These are phyloP conservation scores for Rhodinocichla rosea DNA, from an alignment of 2,113 vertebrate genomes.

Conservation along the genomic window DNA sequence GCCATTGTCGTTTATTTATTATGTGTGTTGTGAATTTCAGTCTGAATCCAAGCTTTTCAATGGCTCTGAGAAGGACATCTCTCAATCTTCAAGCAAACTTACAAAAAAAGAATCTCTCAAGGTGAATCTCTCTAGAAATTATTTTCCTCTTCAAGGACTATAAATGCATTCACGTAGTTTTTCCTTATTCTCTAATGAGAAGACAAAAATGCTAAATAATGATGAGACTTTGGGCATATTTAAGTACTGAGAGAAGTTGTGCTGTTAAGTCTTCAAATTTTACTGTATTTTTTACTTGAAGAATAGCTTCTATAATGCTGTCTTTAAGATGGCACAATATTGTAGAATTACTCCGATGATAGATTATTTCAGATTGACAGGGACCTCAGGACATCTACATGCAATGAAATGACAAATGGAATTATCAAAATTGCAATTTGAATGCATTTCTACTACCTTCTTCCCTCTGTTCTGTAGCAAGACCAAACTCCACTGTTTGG, in stretches of 20 bases:
- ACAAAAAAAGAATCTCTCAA: slow-evolving; percentile 99
- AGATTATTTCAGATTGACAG: background rate
- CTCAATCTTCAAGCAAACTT: slow-evolving; percentile 88
- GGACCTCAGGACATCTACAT: background rate
- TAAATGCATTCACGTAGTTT: background rate
- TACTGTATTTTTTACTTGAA: background rate
- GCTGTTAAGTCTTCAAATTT: background rate
- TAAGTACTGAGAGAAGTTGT: background rate
- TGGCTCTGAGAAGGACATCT: slow-evolving; percentile 95
- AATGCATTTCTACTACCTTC: background rate
- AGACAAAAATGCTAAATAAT: background rate
- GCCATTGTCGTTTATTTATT: slow-evolving; percentile 1
- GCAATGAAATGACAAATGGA: background rate
- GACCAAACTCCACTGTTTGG: background rate
- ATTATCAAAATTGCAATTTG: background rate
- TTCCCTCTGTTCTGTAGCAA: background rate
- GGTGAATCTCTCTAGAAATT: slow-evolving; percentile 68
- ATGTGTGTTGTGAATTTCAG: slow-evolving; percentile 71
- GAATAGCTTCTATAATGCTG: background rate
- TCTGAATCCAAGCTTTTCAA: slow-evolving; percentile 98
- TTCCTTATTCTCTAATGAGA: background rate
- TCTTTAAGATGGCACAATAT: background rate
- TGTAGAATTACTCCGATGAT: background rate
- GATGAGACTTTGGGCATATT: background rate
- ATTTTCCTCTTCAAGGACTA: background rate